Conservation (phyloP, 2,113 vertebrate species). For the Serilophus lunatus region DNA sequence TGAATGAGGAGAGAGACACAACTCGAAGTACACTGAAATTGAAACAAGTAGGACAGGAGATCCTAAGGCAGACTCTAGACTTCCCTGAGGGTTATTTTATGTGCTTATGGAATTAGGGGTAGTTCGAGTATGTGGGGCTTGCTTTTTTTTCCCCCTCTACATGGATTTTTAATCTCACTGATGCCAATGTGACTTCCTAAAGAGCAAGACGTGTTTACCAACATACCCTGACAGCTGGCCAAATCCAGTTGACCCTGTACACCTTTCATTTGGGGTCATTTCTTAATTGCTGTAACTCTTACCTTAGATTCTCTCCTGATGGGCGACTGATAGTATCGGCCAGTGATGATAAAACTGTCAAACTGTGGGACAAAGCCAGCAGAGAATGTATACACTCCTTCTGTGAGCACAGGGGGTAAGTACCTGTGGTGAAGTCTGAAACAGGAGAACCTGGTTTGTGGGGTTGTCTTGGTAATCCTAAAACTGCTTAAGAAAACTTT, state of each 20-base stretch:
- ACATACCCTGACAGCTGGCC: background rate
- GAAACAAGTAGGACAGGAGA: background rate
- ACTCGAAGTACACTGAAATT: background rate
- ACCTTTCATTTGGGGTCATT: background rate
- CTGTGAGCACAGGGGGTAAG: slow-evolving; percentile 91
- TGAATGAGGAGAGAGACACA: background rate
- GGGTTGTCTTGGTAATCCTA: too few species aligned
- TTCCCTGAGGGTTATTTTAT: background rate
- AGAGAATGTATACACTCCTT: slow-evolving; percentile 93
- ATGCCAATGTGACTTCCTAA: background rate
- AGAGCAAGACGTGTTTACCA: background rate
- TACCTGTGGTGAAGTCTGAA: background rate
- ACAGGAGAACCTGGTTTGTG: too few species aligned
- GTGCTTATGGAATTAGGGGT: background rate
- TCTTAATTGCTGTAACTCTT: background rate
- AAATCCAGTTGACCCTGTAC: fast-evolving
- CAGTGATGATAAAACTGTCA: slow-evolving; percentile 94
- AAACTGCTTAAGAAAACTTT: background rate
- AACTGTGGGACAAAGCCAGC: slow-evolving; percentile 95
- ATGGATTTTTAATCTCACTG: background rate
- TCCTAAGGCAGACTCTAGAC: background rate
- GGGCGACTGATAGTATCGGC: slow-evolving; percentile 90
- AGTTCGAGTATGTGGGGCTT: background rate
- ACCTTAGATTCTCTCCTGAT: slow-evolving; percentile 91
- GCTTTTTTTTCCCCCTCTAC: background rate